phyloP scores from a whole-genome alignment of 2,797 vertebrate genomes.

The Rhyacichthys aspro region DNA sequence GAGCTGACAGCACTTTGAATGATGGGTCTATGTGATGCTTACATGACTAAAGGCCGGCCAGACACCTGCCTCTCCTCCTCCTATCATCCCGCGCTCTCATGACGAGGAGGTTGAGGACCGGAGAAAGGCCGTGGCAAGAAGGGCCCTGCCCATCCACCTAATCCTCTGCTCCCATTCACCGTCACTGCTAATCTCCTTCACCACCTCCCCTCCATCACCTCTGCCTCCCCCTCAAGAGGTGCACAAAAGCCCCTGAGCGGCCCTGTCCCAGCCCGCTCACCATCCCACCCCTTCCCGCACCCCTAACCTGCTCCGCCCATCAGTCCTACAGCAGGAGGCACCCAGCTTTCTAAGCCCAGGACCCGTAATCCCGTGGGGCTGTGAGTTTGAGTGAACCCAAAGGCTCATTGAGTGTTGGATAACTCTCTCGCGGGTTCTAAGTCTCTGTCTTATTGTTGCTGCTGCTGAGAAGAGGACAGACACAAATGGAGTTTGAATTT shows the following conservation, averaged over 20 bases:
- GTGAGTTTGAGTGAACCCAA: slow-evolving; percentile 64
- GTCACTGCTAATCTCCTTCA: slow-evolving; percentile 94
- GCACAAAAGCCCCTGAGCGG: slow-evolving; percentile 77
- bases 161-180: slow-evolving; percentile 95
- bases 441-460: slow-evolving; percentile 70
- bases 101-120: slow-evolving; percentile 49
- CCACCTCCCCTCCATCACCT: slow-evolving; percentile 62
- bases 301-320: slow-evolving; percentile 74
- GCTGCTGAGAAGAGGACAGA: slow-evolving; percentile 68
- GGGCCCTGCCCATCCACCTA: slow-evolving; percentile 82
- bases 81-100: slow-evolving; percentile 63
- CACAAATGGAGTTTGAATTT: slow-evolving; percentile 78
- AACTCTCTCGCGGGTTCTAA: slow-evolving; percentile 71
- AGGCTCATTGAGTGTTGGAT: slow-evolving; percentile 75
- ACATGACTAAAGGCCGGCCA: slow-evolving; percentile 68
- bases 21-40: slow-evolving; percentile 73
- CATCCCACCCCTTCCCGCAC: slow-evolving; percentile 67
- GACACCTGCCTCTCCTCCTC: slow-evolving; percentile 65
- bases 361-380: slow-evolving; percentile 71
- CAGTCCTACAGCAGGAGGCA: slow-evolving; percentile 69
- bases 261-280: slow-evolving; percentile 60
- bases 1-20: slow-evolving; percentile 41
- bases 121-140: slow-evolving; percentile 71
- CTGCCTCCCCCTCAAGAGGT: slow-evolving; percentile 76
- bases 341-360: slow-evolving; percentile 65